Conservation (phyloP, 2,888 invertebrate species). For the Abrostola tripartita region DNA sequence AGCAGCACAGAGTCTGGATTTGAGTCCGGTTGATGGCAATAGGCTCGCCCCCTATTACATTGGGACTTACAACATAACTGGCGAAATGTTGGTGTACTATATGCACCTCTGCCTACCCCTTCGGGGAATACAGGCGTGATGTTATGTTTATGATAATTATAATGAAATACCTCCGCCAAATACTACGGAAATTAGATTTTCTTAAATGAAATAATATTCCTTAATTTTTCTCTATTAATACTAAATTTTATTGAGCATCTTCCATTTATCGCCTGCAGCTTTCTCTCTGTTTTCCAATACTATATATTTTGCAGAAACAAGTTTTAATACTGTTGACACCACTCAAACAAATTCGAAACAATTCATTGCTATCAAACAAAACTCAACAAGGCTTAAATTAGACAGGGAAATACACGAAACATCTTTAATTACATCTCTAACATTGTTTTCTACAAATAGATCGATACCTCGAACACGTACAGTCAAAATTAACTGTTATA, state of each 20-base stretch:
- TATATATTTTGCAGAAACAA: constrained; percentile 16
- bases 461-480: constrained; percentile 60
- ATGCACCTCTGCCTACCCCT: no score
- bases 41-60: no score
- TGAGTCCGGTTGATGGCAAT: no score
- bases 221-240: background rate
- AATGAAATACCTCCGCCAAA: no score
- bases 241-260: background rate
- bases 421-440: constrained; percentile 64
- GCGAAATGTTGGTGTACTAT: no score
- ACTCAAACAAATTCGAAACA: constrained; percentile 24
- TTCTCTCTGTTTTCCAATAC: background rate
- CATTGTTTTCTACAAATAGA: constrained; percentile 69
- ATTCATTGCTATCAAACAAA: constrained; percentile 28
- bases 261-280: background rate
- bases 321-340: constrained; percentile 15
- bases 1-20: no score
- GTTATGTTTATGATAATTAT: no score
- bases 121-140: no score
- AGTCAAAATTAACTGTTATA: constrained; percentile 16
- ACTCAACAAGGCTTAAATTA: constrained; percentile 16
- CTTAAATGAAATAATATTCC: no score
- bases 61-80: no score
- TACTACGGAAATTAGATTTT: no score
- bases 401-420: constrained; percentile 52